Base-by-base conservation (phyloP, 2,888 invertebrate species). In the Lamellibrachia satsuma region DNA sequence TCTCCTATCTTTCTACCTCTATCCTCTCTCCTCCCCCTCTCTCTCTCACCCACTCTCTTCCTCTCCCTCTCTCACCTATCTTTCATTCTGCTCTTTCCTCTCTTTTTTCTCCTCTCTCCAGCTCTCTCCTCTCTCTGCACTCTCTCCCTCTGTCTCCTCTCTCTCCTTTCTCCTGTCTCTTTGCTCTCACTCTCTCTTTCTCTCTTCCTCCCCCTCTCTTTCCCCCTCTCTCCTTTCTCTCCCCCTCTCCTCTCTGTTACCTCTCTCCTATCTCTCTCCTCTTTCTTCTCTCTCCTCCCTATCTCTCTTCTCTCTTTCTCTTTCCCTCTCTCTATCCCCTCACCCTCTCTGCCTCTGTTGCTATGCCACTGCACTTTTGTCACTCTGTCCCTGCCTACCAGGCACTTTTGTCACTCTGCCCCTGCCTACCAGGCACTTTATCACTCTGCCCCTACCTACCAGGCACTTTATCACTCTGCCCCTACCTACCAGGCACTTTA, bases 231-330 rank as follows among this genome's bases (percentile, higher is more conserved):
- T 39, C 92, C 7, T n/a, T 52, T 57, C 92, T 51, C 52, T 55
- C 90, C 7, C 52, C 39, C 52, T 52, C 57, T 22, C 75, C 75
- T 3, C 15, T 75, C 22, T 39, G 39, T 39, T 39, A 39, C 22
- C 75, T 75, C 75, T 22, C 75, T 75, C 75, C 15, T 75, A 15
- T 3, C 75, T 75, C 52, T 15, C 91, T 90, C 57, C 92, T 75
- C 92, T 52, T 52, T 8, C 92, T 55, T 57, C 92, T 57, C 92
- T n/a, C 92, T 57, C 57, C 55, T 57, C 39, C 27, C 92, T 57
- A 22, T 27, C n/a, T 57, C 55, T n/a, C 92, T 91, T 52, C 55
- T 57, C 57, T 22, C 57, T 52, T n/a, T 55, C 57, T 52, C 92
- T 57, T n/a, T 55, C 55, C 7, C 57, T 90, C 90, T 52, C 92